Conservation (phyloP, 2,797 vertebrate species). For the Iguana delicatissima region DNA sequence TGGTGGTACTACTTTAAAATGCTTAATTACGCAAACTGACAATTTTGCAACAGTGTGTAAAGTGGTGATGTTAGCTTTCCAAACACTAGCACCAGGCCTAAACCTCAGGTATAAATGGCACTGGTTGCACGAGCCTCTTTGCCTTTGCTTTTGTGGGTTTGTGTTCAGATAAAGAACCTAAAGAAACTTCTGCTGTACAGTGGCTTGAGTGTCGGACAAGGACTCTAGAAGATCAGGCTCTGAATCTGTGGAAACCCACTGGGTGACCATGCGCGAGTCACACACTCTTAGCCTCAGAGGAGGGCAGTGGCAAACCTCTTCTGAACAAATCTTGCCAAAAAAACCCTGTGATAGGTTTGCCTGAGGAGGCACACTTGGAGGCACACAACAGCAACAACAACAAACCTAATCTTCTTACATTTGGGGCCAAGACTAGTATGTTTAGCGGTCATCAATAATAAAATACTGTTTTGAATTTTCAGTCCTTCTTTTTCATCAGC, state of each 20-base stretch:
- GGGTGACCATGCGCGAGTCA: too few species aligned
- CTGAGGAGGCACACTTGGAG: too few species aligned
- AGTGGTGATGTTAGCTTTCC: neutral
- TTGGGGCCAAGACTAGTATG: neutral
- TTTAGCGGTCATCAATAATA: constrained; percentile 3
- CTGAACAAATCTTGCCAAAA: too few species aligned
- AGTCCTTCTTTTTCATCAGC: neutral
- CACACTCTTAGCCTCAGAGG: too few species aligned
- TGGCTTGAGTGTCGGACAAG: too few species aligned
- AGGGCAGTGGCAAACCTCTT: too few species aligned
- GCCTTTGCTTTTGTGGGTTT: neutral
- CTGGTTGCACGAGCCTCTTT: neutral
- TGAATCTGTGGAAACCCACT: too few species aligned
- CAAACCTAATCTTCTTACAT: neutral
- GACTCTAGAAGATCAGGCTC: too few species aligned
- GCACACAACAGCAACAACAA: too few species aligned
- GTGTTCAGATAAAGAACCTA: neutral
- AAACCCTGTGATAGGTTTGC: too few species aligned
- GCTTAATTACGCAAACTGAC: neutral
- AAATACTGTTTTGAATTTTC: neutral
- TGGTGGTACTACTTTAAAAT: neutral
- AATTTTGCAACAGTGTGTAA: neutral
- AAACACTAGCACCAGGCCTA: neutral
- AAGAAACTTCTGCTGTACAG: too few species aligned
- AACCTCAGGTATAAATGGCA: neutral